Evolutionary conservation across 2,797 vertebrate species (phyloP).

Genomic region (Macrochelys suwanniensis): DNA sequence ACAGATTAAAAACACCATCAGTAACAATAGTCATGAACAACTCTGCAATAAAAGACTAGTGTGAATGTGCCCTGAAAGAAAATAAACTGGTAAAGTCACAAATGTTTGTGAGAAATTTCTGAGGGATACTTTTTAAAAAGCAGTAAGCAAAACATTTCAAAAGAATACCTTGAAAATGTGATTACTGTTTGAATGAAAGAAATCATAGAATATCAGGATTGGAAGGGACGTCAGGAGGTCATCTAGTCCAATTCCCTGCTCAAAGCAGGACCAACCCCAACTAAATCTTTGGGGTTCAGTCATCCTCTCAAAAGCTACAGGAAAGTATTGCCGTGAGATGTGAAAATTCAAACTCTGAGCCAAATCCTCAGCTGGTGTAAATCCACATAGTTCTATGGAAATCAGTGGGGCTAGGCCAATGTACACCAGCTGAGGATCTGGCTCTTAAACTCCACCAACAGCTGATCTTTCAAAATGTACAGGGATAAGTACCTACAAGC

Average conservation of each 20-base stretch:
- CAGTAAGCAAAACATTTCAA: not conserved
- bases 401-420: not conserved
- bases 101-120: not conserved
- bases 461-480: conserved; percentile 41
- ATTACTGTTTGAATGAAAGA: not conserved
- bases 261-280: too few relatives aligned
- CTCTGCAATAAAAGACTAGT: not conserved
- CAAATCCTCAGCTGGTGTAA: conserved; percentile 20
- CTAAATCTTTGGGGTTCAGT: not conserved
- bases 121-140: not conserved
- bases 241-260: too few relatives aligned
- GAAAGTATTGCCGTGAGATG: not conserved
- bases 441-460: not conserved
- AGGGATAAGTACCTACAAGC: not conserved
- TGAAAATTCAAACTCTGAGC: not conserved
- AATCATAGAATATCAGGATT: not conserved
- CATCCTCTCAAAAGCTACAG: not conserved
- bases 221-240: too few relatives aligned
- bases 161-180: not conserved
- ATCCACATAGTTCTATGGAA: conserved; percentile 15
- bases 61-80: not conserved
- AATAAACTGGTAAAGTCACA: not conserved
- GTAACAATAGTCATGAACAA: not conserved
- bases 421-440: conserved; percentile 28
- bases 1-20: not conserved